Base-by-base conservation (phyloP, 2,113 vertebrate species). In the Natator depressus region DNA sequence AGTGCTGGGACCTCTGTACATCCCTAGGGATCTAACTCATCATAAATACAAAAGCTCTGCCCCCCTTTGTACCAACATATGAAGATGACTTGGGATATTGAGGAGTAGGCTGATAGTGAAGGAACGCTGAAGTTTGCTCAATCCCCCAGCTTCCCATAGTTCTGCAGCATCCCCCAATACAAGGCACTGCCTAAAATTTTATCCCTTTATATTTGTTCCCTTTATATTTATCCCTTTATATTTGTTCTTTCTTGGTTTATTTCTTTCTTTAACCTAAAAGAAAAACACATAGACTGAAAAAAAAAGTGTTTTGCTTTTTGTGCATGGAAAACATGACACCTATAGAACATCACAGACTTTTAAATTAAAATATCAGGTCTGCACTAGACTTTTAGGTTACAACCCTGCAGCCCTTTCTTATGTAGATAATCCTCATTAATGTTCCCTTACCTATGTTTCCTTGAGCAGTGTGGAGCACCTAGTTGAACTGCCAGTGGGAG, bases 51-150 rank as follows among this genome's bases (percentile, higher is more conserved):
- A 50, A 38, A 29, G 29, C 51, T 91, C 53, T 47, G 49, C 38
- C 89, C 95, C 89, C 65, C 57, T 93, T 88, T 87, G n/a, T 91
- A 93, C 89, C 86, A 85, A 93, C 87, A 46, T 69, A 51, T 76
- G 59, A 87, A 59, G 84, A 9, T 22, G 50, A 42, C 3, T 31
- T 47, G 87, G 69, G 59, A 81, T 11, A 79, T 91, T 88, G 80
- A 65, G 82, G 80, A 50, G 83, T 90, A n/a, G 50, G 53, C 49
- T 19, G 35, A 4, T 1, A 25, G 81, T 87, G 87, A 87, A 59
- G 4, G 84, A 29, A 12, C 7, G 27, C 65, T 83, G 76, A 83
- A 81, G 25, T 54, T 31, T 29, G 42, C 42, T 78, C 46, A 78
- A 24, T 78, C 27, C 75, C 46, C 20, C 13, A 8, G 42, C 22